Evolutionary conservation across 2,888 invertebrate species (phyloP), one percentile per base, ranked within the genome.

Genomic region (Drosophila flavopinicola): DNA sequence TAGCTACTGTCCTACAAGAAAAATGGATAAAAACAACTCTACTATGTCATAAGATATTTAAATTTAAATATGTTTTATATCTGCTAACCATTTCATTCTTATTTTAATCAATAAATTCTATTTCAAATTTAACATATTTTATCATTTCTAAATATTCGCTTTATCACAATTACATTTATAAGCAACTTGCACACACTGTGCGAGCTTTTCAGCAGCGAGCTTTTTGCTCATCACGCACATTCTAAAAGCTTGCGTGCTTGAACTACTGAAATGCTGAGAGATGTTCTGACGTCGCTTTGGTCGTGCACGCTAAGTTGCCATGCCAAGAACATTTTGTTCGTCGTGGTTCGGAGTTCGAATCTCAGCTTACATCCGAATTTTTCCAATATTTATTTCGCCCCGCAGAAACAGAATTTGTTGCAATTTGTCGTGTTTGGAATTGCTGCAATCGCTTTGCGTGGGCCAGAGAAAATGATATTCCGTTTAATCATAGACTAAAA

Each of bases 401-500:
- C 59, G 48, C 45, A 35, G 44, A 53, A 73, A 51, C 29, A 33
- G 7, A 41, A 29, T 48, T 60, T 63, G 75, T 64, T 69, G 58
- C 80, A 66, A 67, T 80, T 68, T 63, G 73, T 63, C 61, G 66
- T 84, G 52, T 68, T 69, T 85, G 67, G 33, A 66, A 82, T 78
- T 79, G 78, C 65, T 41, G 57, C 86, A 65, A 39, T 11, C 27
- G 47, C 54, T 68, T 60, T 56, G 35, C 45, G 56, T 44, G 88
- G 90, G 90, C 88, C 63, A 89, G 76, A 90, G 20, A 38, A 85
- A 76, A 27, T 38, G 1, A 70, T 63, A 56, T 80, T 82, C 75
- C 86, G 80, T 49, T 88, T 90, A 90, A 90, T 90, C 90, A 85
- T 89, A 90, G 88, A 35, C 85, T 69, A 74, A 72, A 60, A 48